Conservation (phyloP, 2,888 invertebrate genomes). For the Acanthosepion esculentum region DNA sequence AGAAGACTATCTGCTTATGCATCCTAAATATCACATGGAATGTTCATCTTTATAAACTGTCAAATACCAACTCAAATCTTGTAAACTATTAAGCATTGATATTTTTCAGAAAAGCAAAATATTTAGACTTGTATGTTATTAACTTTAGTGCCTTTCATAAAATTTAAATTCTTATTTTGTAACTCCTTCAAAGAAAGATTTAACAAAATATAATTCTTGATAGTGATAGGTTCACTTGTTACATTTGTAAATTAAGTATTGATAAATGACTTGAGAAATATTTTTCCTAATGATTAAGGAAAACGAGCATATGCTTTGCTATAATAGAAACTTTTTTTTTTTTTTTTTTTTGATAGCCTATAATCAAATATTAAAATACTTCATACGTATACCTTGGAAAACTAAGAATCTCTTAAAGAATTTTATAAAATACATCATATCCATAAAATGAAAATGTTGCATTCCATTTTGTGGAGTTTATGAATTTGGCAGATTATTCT, state of each 20-base stretch:
- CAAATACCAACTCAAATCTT: not conserved
- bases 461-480: not conserved
- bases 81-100: not conserved
- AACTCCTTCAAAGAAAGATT: no score
- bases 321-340: no score
- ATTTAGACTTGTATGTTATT: not conserved
- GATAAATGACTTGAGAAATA: no score
- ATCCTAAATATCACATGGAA: conserved; percentile 33
- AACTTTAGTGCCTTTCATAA: not conserved
- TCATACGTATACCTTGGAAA: not conserved
- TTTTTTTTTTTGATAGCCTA: no score
- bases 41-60: conserved; percentile 1
- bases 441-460: not conserved
- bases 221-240: no score
- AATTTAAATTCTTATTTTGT: not conserved
- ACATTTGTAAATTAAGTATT: no score
- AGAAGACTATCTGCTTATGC: not conserved
- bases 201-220: no score
- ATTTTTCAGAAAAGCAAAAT: not conserved
- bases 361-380: no score
- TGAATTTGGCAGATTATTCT: no score
- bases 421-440: no score
- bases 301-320: no score
- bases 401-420: not conserved
- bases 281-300: no score